phyloP scores from a whole-genome alignment of 2,797 vertebrate genomes.

The Aldrovandia affinis region DNA sequence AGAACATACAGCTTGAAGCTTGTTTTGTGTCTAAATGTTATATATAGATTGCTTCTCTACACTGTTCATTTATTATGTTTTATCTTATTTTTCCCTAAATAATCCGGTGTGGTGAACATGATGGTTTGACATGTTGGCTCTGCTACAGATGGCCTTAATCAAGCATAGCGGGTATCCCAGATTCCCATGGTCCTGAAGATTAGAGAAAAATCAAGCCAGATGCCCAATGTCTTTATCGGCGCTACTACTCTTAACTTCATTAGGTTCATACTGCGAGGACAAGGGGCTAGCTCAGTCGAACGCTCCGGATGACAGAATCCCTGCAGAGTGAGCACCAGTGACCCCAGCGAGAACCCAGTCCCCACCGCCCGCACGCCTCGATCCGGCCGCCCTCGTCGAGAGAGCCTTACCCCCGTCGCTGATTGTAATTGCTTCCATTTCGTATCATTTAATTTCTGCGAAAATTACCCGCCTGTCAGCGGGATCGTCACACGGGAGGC shows the following conservation, averaged over 20 bases:
- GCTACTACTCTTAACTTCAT: background rate
- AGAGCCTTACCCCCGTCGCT: background rate
- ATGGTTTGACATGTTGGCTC: background rate
- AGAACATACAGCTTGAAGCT: background rate
- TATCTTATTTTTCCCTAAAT: background rate
- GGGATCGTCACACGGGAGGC: background rate
- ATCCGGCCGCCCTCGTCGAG: background rate
- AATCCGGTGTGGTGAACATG: background rate
- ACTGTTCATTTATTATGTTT: background rate
- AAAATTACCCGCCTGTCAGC: background rate
- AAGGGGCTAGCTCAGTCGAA: background rate
- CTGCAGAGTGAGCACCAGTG: background rate
- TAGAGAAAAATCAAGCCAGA: background rate
- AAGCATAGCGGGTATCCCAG: background rate
- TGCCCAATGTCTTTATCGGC: background rate
- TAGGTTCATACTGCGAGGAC: background rate
- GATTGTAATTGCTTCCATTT: slow-evolving; percentile 34
- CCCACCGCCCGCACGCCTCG: background rate
- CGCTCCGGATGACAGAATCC: background rate
- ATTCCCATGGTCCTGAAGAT: background rate
- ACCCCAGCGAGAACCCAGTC: background rate
- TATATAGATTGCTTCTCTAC: background rate
- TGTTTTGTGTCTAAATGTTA: background rate
- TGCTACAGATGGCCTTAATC: background rate
- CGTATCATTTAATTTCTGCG: background rate